Evolutionary conservation across 2,113 vertebrate genomes (phyloP).

Genomic region (Tenebrosternarchus preto): DNA sequence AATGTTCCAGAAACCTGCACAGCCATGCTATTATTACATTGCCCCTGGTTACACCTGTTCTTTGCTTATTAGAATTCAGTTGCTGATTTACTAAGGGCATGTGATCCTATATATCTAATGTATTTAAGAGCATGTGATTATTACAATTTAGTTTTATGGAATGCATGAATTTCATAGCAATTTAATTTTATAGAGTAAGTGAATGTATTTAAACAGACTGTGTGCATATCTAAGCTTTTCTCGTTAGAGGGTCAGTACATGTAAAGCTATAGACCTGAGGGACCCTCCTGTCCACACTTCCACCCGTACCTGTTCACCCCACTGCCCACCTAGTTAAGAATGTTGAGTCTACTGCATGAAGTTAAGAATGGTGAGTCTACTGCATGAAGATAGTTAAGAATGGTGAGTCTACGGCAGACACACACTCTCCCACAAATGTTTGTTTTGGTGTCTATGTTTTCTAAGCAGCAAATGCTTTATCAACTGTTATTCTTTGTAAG

Average conservation of each 20-base stretch:
- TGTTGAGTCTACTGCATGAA: neutral
- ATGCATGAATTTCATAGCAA: too few species aligned
- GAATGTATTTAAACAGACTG: neutral
- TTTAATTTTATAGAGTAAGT: neutral
- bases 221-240: slow-evolving; percentile 12
- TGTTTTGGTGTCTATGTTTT: slow-evolving; percentile 16
- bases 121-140: slow-evolving; percentile 62
- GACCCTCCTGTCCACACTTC: too few species aligned
- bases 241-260: too few species aligned
- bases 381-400: slow-evolving; percentile 12
- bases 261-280: too few species aligned
- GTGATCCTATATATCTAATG: slow-evolving; percentile 58
- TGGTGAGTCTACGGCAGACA: slow-evolving; percentile 2
- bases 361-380: neutral
- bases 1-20: slow-evolving; percentile 61
- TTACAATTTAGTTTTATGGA: too few species aligned
- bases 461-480: neutral
- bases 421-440: neutral
- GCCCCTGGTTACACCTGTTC: slow-evolving; percentile 71
- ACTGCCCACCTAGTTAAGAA: too few species aligned
- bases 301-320: too few species aligned
- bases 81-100: slow-evolving; percentile 57
- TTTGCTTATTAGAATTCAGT: slow-evolving; percentile 67
- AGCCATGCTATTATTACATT: slow-evolving; percentile 65
- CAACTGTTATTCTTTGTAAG: neutral